Evolutionary conservation across 2,113 vertebrate genomes (phyloP), one percentile per base, ranked within the genome.

Genomic region (Capricornis sumatraensis): DNA sequence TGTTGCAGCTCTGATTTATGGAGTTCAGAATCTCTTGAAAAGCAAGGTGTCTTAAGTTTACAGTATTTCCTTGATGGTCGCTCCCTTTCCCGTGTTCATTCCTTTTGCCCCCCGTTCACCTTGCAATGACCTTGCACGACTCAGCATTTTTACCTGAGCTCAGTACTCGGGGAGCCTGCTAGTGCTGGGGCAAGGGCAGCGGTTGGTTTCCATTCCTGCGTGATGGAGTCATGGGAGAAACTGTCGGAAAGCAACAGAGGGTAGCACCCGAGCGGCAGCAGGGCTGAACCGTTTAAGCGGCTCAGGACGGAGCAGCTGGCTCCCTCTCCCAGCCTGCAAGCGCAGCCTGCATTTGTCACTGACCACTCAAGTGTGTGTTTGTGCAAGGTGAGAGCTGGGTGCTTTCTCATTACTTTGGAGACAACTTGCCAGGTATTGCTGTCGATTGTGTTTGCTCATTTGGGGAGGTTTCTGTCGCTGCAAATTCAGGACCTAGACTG

Each of bases 1-100:
- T 97, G 97, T 97, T 97, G 97, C 85, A 85, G 95, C 96, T 96
- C 97, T 98, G 98, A 99, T 99, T 99, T 99, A 99, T 94, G 96
- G 98, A 87, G 36, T 83, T 92, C 28, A n/a, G 89, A 88, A 64
- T 67, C 89, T 82, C 50, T 85, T 45, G 53, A 94, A 89, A 92
- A 84, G 25, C 95, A 96, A 60, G 82, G 45, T 82, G 87, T 90
- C 4, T 79, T 92, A 87, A 96, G 87, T 87, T 87, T n/a, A 50
- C 79, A 82, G 55, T 89, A 78, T 53, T 92, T 88, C 78, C 76
- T 67, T 50, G n/a, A 33, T 9, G 28, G 43, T n/a, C 71, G 30
- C 11, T 87, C 52, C 90, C 71, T 58, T 94, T 91, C 60, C 86
- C 84, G 3, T 76, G 0, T 17, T 14, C 36, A 21, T 47, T 62